phyloP scores from a whole-genome alignment of 2,888 invertebrate species.

The Pogonocherus hispidulus region DNA sequence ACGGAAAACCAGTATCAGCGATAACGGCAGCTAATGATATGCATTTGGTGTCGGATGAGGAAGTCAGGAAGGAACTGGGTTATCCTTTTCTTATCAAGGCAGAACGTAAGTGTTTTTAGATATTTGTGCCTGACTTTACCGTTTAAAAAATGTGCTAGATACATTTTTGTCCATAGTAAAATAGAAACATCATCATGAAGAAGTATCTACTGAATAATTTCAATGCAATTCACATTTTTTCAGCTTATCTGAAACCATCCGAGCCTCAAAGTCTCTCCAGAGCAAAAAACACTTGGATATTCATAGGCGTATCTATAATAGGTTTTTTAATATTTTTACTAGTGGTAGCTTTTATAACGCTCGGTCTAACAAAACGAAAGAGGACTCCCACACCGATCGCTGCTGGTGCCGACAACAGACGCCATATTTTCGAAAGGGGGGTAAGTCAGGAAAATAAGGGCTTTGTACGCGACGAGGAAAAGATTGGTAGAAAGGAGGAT shows the following conservation, averaged over 20 bases:
- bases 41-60: conserved; percentile 83
- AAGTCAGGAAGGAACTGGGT: conserved; percentile 81
- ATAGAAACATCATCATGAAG: too few relatives aligned
- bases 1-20: conserved; percentile 84
- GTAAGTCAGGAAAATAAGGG: conserved; percentile 62
- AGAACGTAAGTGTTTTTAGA: conserved; percentile 78
- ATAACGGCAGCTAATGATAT: conserved; percentile 87
- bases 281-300: conserved; percentile 74
- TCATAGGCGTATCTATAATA: conserved; percentile 75
- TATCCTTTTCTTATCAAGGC: conserved; percentile 86
- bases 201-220: too few relatives aligned
- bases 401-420: conserved; percentile 59
- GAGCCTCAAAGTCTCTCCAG: conserved; percentile 74
- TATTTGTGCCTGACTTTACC: not conserved
- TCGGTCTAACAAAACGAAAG: conserved; percentile 70
- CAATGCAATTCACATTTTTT: too few relatives aligned
- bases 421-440: conserved; percentile 63
- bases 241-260: conserved; percentile 79
- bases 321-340: conserved; percentile 74
- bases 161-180: too few relatives aligned
- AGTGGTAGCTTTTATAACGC: conserved; percentile 71
- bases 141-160: too few relatives aligned
- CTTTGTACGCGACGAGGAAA: conserved; percentile 65
- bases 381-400: conserved; percentile 56
- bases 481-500: conserved; percentile 29